Base-by-base conservation (phyloP, 2,797 vertebrate species). In the Heliangelus exortis region DNA sequence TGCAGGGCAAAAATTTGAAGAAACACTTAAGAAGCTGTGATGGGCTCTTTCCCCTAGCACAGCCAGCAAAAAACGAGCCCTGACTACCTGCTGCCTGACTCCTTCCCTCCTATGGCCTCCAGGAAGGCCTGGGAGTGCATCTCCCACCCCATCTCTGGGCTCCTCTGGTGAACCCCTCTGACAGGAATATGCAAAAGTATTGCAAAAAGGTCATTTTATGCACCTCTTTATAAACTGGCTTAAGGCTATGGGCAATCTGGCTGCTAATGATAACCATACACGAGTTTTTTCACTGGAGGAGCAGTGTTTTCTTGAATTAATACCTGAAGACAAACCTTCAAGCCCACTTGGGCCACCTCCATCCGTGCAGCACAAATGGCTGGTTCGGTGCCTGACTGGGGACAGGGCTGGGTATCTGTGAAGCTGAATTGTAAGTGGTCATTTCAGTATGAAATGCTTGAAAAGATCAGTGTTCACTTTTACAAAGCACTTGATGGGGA, bases 351-450 rank as follows among this genome's bases (percentile, higher is more conserved):
- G 8, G 7, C 8, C 17, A 17, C 31, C 21, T 34, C 18, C n/a
- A 9, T 0, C 0, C 34, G 16, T n/a, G 45, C 23, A 72, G 29
- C 19, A 58, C 8, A 45, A 76, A 33, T 10, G 13, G 3, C 10
- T 53, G 12, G 22, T 47, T 87, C 3, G 0, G 31, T 54, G 18
- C 34, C 20, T 51, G 15, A 9, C 28, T 12, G 18, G 8, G 15
- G 33, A 61, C 8, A 51, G 31, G 14, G 22, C 5, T 65, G 19
- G 21, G 29, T 0, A 2, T 4, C 41, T 39, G 1, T 0, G 0
- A 51, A 33, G 22, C 7, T 36, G 33, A 41, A 50, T 10, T 48
- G 11, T 4, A 25, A 6, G 0, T 10, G 28, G 4, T 6, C 9
- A 1, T 33, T 83, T 20, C 15, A 17, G 12, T 16, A 22, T 18